Percentiles rank a stretch among this genome's conserved stretches.
These are phyloP conservation scores for Hippocampus zosterae DNA, from an alignment of 2,113 vertebrate species.

Conservation along the genomic window DNA sequence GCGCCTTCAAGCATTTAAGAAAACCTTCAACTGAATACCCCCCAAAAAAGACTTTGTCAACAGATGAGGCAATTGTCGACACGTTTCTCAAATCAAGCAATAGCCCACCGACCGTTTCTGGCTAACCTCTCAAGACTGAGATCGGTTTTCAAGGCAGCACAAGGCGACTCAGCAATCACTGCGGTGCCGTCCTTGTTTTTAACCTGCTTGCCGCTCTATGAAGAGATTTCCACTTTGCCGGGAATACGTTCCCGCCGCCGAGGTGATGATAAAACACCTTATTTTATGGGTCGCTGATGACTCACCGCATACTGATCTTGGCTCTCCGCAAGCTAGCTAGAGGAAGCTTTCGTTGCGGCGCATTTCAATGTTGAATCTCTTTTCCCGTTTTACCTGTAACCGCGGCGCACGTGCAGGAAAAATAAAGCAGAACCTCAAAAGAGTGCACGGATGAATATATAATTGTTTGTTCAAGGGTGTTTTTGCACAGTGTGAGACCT, in stretches of 20 bases:
- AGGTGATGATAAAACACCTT: constrained; percentile 68
- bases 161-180: constrained; percentile 57
- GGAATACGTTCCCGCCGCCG: constrained; percentile 49
- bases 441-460: constrained; percentile 74
- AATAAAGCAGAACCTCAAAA: constrained; percentile 60
- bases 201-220: constrained; percentile 52
- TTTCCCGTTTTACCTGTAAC: constrained; percentile 29
- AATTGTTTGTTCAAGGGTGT: constrained; percentile 77
- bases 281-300: constrained; percentile 67
- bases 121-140: constrained; percentile 49
- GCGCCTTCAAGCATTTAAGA: constrained; percentile 27
- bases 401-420: constrained; percentile 32
- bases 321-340: constrained; percentile 48
- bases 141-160: constrained; percentile 53
- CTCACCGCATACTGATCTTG: constrained; percentile 52
- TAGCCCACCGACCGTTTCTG: constrained; percentile 21
- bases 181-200: constrained; percentile 60
- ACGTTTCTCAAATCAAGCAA: constrained; percentile 47
- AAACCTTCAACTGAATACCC: neutral
- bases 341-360: constrained; percentile 53
- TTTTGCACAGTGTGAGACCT: constrained; percentile 76
- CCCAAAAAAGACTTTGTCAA: constrained; percentile 38
- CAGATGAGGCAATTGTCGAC: constrained; percentile 33
- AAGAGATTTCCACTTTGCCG: constrained; percentile 49
- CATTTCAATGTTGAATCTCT: constrained; percentile 47